Conservation (phyloP, 2,113 vertebrate genomes). For the Tupaia tana region DNA sequence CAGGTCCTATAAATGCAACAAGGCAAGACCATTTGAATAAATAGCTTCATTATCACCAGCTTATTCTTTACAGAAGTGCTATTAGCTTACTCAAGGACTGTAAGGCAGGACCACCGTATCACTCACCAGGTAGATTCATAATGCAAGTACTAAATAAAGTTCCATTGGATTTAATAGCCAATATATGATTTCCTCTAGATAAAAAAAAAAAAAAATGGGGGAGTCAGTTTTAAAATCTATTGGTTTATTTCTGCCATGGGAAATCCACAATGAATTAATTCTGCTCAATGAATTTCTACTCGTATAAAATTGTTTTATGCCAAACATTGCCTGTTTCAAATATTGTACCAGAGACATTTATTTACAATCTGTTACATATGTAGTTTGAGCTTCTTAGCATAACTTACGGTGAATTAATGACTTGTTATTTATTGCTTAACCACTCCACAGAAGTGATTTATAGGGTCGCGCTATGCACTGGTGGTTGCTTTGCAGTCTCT, state of each 20-base stretch:
- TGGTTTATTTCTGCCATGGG: conserved; percentile 38
- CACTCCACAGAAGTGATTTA: conserved; percentile 86
- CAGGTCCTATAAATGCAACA: neutral
- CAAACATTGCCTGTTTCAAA: conserved; percentile 72
- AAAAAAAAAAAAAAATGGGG: conserved; percentile 37
- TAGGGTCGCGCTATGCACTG: conserved; percentile 76
- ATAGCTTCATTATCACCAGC: neutral
- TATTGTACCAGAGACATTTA: conserved; percentile 62
- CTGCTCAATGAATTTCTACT: conserved; percentile 20
- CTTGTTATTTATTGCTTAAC: conserved; percentile 86
- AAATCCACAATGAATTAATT: conserved; percentile 61
- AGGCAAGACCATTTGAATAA: neutral
- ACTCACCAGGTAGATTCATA: conserved; percentile 5
- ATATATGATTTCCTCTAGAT: conserved; percentile 29
- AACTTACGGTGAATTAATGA: conserved; percentile 83
- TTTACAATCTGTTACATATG: conserved; percentile 80
- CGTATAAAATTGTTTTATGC: conserved; percentile 75
- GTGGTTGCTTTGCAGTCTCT: conserved; percentile 83
- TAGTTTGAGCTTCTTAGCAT: conserved; percentile 84
- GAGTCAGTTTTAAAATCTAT: neutral
- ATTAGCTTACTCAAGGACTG: neutral
- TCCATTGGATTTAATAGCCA: conserved; percentile 6
- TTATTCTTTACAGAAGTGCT: conserved; percentile 5
- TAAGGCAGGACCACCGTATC: neutral
- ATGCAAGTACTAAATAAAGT: conserved; percentile 19